Evolutionary conservation across 2,797 vertebrate genomes (phyloP).

Genomic region (Pteronotus mesoamericanus): DNA sequence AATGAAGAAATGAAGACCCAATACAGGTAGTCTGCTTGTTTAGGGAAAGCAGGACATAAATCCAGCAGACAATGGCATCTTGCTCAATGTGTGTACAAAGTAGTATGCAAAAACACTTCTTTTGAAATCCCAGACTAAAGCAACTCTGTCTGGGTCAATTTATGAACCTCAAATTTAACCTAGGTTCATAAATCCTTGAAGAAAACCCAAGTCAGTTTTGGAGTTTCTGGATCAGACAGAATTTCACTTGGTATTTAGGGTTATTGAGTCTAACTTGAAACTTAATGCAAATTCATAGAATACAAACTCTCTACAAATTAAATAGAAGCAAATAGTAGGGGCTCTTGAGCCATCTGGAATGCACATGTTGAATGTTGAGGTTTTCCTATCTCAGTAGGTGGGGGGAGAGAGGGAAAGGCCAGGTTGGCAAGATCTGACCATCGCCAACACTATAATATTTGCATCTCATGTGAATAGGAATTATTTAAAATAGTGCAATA

Average conservation of each 20-base stretch:
- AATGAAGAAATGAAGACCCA: background rate
- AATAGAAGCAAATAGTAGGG: conserved; percentile 47
- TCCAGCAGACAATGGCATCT: background rate
- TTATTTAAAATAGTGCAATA: background rate
- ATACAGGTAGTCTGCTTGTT: background rate
- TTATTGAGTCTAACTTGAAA: conserved; percentile 65
- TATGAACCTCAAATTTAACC: conserved; percentile 50
- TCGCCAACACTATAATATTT: background rate
- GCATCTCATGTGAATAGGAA: background rate
- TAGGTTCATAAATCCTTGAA: conserved; percentile 67
- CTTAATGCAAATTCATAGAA: conserved; percentile 53
- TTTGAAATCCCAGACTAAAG: conserved; percentile 55
- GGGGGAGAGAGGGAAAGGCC: background rate
- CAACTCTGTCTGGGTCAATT: conserved; percentile 31
- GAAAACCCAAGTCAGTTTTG: conserved; percentile 60
- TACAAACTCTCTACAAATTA: conserved; percentile 58
- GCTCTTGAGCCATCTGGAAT: conserved; percentile 41
- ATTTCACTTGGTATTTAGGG: conserved; percentile 61
- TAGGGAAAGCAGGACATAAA: conserved; percentile 34
- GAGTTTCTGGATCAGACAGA: conserved; percentile 64
- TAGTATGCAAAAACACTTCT: conserved; percentile 49
- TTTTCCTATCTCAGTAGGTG: background rate
- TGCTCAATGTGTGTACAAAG: background rate
- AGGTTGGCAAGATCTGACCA: background rate
- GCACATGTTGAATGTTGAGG: background rate